phyloP scores from a whole-genome alignment of 2,797 vertebrate genomes.

The Myotis daubentonii region DNA sequence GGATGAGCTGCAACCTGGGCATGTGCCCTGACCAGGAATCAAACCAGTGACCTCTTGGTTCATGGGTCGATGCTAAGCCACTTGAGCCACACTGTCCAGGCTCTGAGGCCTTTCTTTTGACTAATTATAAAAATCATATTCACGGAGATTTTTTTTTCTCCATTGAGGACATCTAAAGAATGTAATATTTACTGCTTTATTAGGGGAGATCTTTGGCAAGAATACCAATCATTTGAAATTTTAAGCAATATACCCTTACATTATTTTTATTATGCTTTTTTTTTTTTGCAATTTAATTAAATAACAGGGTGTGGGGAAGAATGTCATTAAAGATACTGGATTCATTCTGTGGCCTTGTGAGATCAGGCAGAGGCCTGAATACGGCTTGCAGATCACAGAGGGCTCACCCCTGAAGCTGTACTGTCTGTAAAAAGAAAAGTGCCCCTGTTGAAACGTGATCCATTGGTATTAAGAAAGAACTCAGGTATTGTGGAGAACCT shows the following conservation, averaged over 20 bases:
- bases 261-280: conserved; percentile 4
- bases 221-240: background rate
- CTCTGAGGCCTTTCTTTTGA: background rate
- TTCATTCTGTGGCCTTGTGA: background rate
- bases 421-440: background rate
- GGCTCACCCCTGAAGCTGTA: background rate
- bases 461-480: background rate
- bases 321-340: background rate
- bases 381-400: background rate
- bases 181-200: background rate
- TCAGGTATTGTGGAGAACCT: background rate
- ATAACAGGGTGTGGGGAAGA: background rate
- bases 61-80: no score
- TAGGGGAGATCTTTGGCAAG: background rate
- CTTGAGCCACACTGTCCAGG: no score
- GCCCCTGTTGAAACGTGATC: background rate
- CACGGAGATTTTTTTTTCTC: background rate
- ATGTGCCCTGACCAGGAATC: no score
- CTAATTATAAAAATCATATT: conserved; percentile 28
- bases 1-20: no score
- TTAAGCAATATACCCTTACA: background rate
- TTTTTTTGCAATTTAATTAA: background rate
- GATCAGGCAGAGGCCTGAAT: background rate
- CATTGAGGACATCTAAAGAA: background rate
- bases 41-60: no score